phyloP scores from a whole-genome alignment of 2,888 invertebrate species.

The Drosophila prolongata region DNA sequence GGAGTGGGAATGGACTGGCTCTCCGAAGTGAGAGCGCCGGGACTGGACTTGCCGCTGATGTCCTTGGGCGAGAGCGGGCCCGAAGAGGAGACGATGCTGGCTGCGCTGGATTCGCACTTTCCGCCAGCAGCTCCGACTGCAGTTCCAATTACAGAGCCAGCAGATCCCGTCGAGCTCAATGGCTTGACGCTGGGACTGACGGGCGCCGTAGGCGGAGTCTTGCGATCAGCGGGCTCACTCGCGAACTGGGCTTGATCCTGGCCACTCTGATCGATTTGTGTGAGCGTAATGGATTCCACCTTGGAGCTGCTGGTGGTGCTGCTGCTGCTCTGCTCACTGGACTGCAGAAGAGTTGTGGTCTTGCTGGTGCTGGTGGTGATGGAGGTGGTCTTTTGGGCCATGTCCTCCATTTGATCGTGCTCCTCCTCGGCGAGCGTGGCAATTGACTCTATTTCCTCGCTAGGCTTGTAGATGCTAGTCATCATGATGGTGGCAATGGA shows the following conservation, averaged over 20 bases:
- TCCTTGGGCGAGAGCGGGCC: slow-evolving; percentile 85
- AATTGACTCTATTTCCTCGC: slow-evolving; percentile 72
- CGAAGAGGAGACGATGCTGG: slow-evolving; percentile 71
- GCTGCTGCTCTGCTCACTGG: slow-evolving; percentile 54
- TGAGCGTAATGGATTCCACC: slow-evolving; percentile 46
- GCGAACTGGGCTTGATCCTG: slow-evolving; percentile 51
- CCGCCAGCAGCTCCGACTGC: slow-evolving; percentile 52
- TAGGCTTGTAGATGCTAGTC: slow-evolving; percentile 84
- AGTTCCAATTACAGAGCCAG: slow-evolving; percentile 82
- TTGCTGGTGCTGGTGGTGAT: slow-evolving; percentile 20
- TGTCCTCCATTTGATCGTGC: slow-evolving; percentile 50
- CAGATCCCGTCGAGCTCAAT: slow-evolving; percentile 82
- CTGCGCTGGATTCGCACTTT: slow-evolving; percentile 66
- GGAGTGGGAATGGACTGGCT: slow-evolving; percentile 87
- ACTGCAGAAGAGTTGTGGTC: slow-evolving; percentile 49
- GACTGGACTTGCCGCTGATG: slow-evolving; percentile 84
- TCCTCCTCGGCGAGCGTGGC: slow-evolving; percentile 73
- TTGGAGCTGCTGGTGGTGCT: slow-evolving; percentile 40
- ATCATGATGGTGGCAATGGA: slow-evolving; percentile 84
- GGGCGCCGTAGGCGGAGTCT: slow-evolving; percentile 89
- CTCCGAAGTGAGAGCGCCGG: slow-evolving; percentile 85
- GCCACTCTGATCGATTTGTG: slow-evolving; percentile 49
- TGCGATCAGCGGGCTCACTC: slow-evolving; percentile 75
- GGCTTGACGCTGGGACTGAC: slow-evolving; percentile 87
- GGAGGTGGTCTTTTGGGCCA: background rate